These are phyloP conservation scores for Neoaliturus tenellus DNA, from an alignment of 2,888 invertebrate genomes.

Conservation along the genomic window DNA sequence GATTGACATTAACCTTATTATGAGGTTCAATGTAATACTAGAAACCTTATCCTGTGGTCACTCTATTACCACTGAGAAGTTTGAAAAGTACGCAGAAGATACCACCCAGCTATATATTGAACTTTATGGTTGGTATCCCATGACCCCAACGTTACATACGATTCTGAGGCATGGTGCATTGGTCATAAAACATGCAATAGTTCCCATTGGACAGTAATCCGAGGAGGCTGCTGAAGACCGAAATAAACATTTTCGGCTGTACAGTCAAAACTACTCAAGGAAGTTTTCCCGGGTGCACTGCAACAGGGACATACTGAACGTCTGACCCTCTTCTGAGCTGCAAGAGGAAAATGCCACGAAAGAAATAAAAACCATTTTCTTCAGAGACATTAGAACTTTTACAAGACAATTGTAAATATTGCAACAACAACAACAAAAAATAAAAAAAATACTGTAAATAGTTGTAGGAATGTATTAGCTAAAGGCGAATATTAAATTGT, in stretches of 20 bases:
- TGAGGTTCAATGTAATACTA: too few relatives aligned
- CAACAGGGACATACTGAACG: conserved; percentile 64
- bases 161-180: conserved; percentile 67
- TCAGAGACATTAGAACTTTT: too few relatives aligned
- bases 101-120: conserved; percentile 66
- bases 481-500: too few relatives aligned
- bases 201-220: conserved; percentile 68
- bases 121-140: conserved; percentile 68
- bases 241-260: conserved; percentile 67
- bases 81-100: conserved; percentile 57
- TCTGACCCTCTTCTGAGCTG: conserved; percentile 58
- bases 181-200: conserved; percentile 65
- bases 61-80: conserved; percentile 63
- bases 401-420: too few relatives aligned
- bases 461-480: too few relatives aligned
- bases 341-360: conserved; percentile 54
- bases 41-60: conserved; percentile 63
- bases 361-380: conserved; percentile 48
- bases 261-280: conserved; percentile 62
- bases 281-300: conserved; percentile 64
- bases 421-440: too few relatives aligned
- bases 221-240: conserved; percentile 68
- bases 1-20: too few relatives aligned
- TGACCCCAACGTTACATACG: conserved; percentile 69
- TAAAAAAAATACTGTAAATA: too few relatives aligned